Evolutionary conservation across 23 tunicate genomes (phyloP), one percentile per base, ranked within the genome.

Genomic region (Halocynthia roretzi): DNA sequence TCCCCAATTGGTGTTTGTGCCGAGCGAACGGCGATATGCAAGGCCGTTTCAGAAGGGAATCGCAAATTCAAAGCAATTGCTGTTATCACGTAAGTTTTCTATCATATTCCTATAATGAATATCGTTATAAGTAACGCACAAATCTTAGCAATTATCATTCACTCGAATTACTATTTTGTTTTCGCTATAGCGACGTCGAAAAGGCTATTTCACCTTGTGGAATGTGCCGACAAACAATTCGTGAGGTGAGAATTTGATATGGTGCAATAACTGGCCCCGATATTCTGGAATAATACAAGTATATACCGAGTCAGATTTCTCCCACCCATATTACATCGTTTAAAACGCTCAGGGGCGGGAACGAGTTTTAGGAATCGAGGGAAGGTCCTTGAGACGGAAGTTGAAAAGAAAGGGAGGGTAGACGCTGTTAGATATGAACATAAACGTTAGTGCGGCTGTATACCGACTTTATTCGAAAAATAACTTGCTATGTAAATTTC

Each of bases 11-110:
- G 82, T 8, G 62, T 83, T 6, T 93, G 98, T 74, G 98, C 98
- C 0, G 98, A 93, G 76, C 52, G 85, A 55, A 86, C 87, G 23
- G 95, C 95, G 6, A 79, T 83, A 7, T 72, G 83, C 31, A 88
- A 88, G 79, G 95, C 95, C 17, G 87, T 88, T 52, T 88, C 95
- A 19, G 95, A 78, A 51, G 95, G 95, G 5, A 74, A 78, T 50
- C 74, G 51, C 52, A 56, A 54, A 31, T 84, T 88, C 61, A 78
- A 65, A 23, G 84, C 87, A 11, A 64, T 83, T 61, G 95, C 95
- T 31, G 76, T 88, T 9, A 79, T 83, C 50, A 77, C 87, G 88
- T 88, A 51, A 77, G 84, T 71, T n/a, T 52, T 63, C 51, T 21
- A 18, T 54, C 72, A 18, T 56, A 54, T n/a, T 18, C 5, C 49